Base-by-base conservation (phyloP, 2,888 invertebrate genomes). In the Lissocephala sabroskyi region DNA sequence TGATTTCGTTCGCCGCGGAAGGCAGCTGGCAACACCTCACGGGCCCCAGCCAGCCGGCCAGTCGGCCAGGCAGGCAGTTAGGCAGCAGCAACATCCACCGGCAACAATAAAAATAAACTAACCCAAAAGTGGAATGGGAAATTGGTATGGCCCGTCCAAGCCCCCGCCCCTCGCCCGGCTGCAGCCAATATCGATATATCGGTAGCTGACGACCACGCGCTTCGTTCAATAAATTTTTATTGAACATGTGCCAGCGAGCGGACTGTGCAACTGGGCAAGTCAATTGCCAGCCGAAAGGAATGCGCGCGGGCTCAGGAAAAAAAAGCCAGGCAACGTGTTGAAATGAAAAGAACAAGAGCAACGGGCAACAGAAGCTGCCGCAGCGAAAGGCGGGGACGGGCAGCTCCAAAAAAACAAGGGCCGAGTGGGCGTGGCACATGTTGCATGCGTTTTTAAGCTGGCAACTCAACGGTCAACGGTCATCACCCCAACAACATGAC, bases 31-130 rank as follows among this genome's bases (percentile, higher is more conserved):
- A 3, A 23, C n/a, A n/a, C n/a, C n/a, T n/a, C n/a, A n/a, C n/a
- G n/a, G n/a, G n/a, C 7, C 23, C 23, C 23, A 23, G 23, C 23
- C 23, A 23, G 23, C 23, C 23, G 7, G 23, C 23, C 23, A 23
- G 23, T 7, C 7, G 7, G 23, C 23, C 23, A 23, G 23, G 4
- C 23, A 23, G 23, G 23, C 23, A 23, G 23, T 23, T 23, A 23
- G 23, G 18, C 39, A 47, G 35, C 51, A 42, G 39, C 37, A 56
- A 59, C 65, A 61, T 67, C 35, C 16, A 35, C 14, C 50, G 49
- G 36, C 54, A 73, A 68, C 63, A 68, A 68, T 66, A 68, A 68
- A 73, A 68, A 73, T 65, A 73, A 68, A 73, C 65, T 63, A 73
- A 13, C 35, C 47, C 49, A 59, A 64, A 55, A 63, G n/a, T n/a